These are phyloP conservation scores for pig (Sus scrofa) DNA, from an alignment of 2,113 vertebrate species.

Conservation along the genomic window T2T-Sscrofa CM000829.6:49412001-49412500, in stretches of 20 bases:
- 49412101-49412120: background rate
- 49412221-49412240: background rate
- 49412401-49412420: background rate
- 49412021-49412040: background rate
- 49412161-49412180: background rate
- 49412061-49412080: background rate
- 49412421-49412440: background rate
- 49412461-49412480: slow-evolving; percentile 40
- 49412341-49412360: background rate
- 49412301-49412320: background rate
- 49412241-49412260: background rate
- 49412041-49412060: background rate
- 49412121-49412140: background rate
- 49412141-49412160: background rate
- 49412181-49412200: background rate
- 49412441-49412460: slow-evolving; percentile 23
- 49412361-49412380: background rate
- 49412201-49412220: background rate
- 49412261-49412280: background rate
- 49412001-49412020: background rate
- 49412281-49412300: background rate
- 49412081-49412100: background rate
- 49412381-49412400: background rate
- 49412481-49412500: slow-evolving; percentile 69
- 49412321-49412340: background rate